These are phyloP conservation scores for Leptinotarsa tumamoca DNA, from an alignment of 2,888 invertebrate genomes.

Conservation along the genomic window DNA sequence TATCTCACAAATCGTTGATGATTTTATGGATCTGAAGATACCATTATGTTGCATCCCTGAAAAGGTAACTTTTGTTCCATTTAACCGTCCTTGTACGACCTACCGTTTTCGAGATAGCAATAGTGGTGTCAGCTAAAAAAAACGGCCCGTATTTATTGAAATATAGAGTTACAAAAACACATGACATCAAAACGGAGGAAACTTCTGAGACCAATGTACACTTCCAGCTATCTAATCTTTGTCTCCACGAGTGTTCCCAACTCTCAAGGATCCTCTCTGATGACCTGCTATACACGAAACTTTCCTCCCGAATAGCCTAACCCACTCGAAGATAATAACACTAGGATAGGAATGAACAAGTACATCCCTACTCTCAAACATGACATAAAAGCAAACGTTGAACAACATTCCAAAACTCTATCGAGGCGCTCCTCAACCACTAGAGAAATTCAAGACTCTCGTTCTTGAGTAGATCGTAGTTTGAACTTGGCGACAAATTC, in stretches of 20 bases:
- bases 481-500: background rate
- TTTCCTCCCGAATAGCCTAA: background rate
- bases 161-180: too few species aligned
- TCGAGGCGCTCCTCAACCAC: background rate
- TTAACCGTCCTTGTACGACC: too few species aligned
- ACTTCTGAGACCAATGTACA: too few species aligned
- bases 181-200: too few species aligned
- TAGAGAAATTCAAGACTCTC: slow-evolving; percentile 3
- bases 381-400: background rate
- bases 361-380: background rate
- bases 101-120: too few species aligned
- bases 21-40: too few species aligned
- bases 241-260: background rate
- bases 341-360: background rate
- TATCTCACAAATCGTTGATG: too few species aligned
- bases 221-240: too few species aligned
- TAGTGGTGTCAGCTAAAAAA: too few species aligned
- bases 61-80: too few species aligned
- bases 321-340: slow-evolving; percentile 5
- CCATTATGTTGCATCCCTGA: too few species aligned
- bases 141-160: too few species aligned
- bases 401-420: background rate
- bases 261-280: background rate
- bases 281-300: background rate
- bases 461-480: background rate